Percentiles rank a stretch among this genome's conserved stretches.
phyloP scores from a whole-genome alignment of 2,888 invertebrate species.

The Branchellion lobata region DNA sequence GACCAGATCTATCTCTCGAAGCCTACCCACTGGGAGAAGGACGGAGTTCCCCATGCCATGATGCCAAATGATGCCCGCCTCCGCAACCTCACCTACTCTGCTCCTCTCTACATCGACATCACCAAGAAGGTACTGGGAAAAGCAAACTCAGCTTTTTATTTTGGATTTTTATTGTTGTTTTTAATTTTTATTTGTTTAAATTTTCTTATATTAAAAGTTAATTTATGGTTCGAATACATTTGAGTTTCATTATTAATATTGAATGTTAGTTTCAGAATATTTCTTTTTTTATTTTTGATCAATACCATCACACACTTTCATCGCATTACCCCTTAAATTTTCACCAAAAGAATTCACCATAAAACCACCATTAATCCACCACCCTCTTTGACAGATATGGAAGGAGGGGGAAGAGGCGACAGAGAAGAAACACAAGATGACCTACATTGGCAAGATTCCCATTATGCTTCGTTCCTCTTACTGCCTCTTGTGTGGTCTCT shows the following conservation, averaged over 20 bases:
- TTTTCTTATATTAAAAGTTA: too few relatives aligned
- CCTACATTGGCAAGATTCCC: conserved; percentile 85
- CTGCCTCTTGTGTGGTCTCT: conserved; percentile 84
- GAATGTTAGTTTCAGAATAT: too few relatives aligned
- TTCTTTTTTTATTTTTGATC: too few relatives aligned
- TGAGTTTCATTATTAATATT: too few relatives aligned
- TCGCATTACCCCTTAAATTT: too few relatives aligned
- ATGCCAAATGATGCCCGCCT: conserved; percentile 98
- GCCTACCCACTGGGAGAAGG: conserved; percentile 99
- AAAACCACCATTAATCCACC: too few relatives aligned
- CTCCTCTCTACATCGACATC: conserved; percentile 97
- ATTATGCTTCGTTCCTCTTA: conserved; percentile 98
- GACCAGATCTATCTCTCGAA: conserved; percentile 98
- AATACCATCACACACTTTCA: too few relatives aligned
- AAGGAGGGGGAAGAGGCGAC: conserved; percentile 80
- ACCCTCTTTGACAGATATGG: neutral
- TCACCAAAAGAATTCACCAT: too few relatives aligned
- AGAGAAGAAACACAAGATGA: conserved; percentile 73
- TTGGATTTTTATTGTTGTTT: neutral
- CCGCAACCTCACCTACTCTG: conserved; percentile 94
- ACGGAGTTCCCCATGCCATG: conserved; percentile 98
- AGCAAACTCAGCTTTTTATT: neutral
- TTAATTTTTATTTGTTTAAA: neutral
- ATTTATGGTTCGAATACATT: too few relatives aligned
- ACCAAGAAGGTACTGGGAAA: conserved; percentile 86